Percentiles rank a stretch among this genome's conserved stretches.
phyloP scores from a whole-genome alignment of 2,113 vertebrate genomes.

The Myanophis thanlyinensis region DNA sequence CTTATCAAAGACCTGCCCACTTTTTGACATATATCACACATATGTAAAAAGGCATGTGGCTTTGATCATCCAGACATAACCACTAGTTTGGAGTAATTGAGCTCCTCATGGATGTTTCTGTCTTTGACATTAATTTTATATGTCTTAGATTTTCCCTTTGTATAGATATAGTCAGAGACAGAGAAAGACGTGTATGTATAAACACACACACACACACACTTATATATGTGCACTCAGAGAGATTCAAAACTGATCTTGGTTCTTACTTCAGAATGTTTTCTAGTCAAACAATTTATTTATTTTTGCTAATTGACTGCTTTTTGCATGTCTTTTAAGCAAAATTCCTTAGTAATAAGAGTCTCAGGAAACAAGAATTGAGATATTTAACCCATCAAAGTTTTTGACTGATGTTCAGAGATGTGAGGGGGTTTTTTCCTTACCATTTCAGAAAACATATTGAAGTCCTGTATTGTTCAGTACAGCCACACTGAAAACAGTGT shows the following conservation, averaged over 20 bases:
- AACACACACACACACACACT: too few relatives aligned
- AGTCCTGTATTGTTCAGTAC: background rate
- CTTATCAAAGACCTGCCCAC: background rate
- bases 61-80: background rate
- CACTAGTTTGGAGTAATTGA: background rate
- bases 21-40: background rate
- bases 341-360: background rate
- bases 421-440: constrained; percentile 32
- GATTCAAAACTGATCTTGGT: background rate
- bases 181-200: background rate
- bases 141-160: constrained; percentile 27
- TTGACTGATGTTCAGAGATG: constrained; percentile 32
- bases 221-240: background rate
- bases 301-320: background rate
- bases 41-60: background rate
- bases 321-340: background rate
- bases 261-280: constrained; percentile 35
- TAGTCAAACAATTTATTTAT: constrained; percentile 53
- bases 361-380: background rate
- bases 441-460: constrained; percentile 10
- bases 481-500: background rate
- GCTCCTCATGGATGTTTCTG: background rate
- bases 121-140: constrained; percentile 32
- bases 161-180: background rate
- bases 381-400: background rate